phyloP scores from a whole-genome alignment of 2,888 invertebrate species.

The Myathropa florea region DNA sequence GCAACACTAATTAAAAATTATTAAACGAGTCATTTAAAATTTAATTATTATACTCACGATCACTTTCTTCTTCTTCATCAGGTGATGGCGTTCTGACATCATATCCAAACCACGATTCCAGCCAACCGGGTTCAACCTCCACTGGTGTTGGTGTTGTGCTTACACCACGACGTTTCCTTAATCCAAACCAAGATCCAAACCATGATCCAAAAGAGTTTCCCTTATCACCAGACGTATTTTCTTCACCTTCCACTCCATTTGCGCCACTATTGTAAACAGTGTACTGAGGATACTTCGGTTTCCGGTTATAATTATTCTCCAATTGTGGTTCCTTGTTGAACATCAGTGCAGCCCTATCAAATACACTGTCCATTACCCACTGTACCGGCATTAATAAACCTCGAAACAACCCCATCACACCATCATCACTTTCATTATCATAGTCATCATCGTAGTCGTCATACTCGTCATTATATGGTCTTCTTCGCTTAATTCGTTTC shows the following conservation, averaged over 20 bases:
- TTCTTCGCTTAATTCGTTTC: slow-evolving; percentile 69
- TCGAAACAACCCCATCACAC: slow-evolving; percentile 76
- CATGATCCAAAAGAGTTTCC: slow-evolving; percentile 74
- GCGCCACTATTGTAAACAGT: slow-evolving; percentile 76
- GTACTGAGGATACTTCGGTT: slow-evolving; percentile 75
- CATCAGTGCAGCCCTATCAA: slow-evolving; percentile 72
- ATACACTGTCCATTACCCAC: slow-evolving; percentile 75
- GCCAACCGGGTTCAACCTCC: slow-evolving; percentile 75
- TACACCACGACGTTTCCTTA: slow-evolving; percentile 73
- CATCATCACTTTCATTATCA: slow-evolving; percentile 68
- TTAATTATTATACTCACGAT: slow-evolving; percentile 74
- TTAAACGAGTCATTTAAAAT: neutral
- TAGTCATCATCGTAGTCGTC: slow-evolving; percentile 73
- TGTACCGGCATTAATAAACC: slow-evolving; percentile 78
- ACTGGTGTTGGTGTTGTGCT: slow-evolving; percentile 73
- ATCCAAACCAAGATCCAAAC: slow-evolving; percentile 77
- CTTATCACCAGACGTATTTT: slow-evolving; percentile 69
- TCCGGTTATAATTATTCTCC: slow-evolving; percentile 59
- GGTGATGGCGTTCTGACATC: slow-evolving; percentile 73
- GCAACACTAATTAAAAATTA: too few relatives aligned
- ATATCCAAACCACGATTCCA: slow-evolving; percentile 77
- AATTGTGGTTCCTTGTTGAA: slow-evolving; percentile 62
- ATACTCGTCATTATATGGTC: slow-evolving; percentile 74
- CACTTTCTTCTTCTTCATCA: slow-evolving; percentile 73
- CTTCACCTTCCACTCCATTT: slow-evolving; percentile 64